Conservation (phyloP, 2,113 vertebrate species). For the Leptobrachium leishanense region DNA sequence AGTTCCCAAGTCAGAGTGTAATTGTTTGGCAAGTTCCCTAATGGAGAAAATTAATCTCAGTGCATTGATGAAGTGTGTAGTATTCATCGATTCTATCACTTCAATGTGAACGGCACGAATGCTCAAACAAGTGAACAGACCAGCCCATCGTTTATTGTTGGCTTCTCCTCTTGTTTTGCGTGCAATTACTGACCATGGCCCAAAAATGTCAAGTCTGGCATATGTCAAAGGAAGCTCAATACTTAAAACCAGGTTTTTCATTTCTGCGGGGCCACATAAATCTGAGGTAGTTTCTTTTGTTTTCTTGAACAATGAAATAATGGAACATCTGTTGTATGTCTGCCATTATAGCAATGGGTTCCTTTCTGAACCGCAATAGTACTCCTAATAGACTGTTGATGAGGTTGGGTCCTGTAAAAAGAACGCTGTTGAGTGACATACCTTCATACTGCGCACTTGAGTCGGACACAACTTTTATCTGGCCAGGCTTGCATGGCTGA, state of each 20-base stretch:
- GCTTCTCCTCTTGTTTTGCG: too few species aligned
- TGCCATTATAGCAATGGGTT: conserved; percentile 17
- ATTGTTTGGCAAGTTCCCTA: conserved; percentile 1
- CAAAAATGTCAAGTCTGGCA: too few species aligned
- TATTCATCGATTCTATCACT: conserved; percentile 8
- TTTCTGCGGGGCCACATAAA: neutral
- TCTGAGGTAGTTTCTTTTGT: neutral
- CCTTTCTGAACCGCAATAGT: conserved; percentile 34
- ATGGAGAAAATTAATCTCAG: neutral
- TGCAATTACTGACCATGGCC: too few species aligned
- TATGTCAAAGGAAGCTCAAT: too few species aligned
- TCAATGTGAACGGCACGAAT: conserved; percentile 47
- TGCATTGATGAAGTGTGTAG: conserved; percentile 6
- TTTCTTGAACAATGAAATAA: conserved; percentile 23
- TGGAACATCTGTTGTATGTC: conserved; percentile 51
- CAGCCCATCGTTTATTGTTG: too few species aligned
- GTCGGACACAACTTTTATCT: too few species aligned
- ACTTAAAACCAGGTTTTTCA: neutral
- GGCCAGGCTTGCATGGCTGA: too few species aligned
- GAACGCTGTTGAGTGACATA: neutral
- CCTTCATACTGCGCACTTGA: too few species aligned
- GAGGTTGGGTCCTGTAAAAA: conserved; percentile 13
- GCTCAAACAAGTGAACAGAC: conserved; percentile 42
- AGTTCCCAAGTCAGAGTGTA: conserved; percentile 13
- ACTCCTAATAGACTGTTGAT: conserved; percentile 35